These are phyloP conservation scores for western clawed frog (Xenopus tropicalis) DNA, from an alignment of 2,113 vertebrate genomes.

Conservation along the genomic window UCB_Xtro_10.0 CM004449.2:91086001-91086500, in stretches of 20 bases:
- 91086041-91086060: too few species aligned
- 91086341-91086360: slow-evolving; percentile 45
- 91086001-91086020: too few species aligned
- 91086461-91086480: slow-evolving; percentile 27
- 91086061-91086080: too few species aligned
- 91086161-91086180: too few species aligned
- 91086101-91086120: background rate
- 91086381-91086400: slow-evolving; percentile 37
- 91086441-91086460: slow-evolving; percentile 16
- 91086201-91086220: too few species aligned
- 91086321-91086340: slow-evolving; percentile 15
- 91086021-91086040: too few species aligned
- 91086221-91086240: too few species aligned
- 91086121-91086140: too few species aligned
- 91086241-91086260: slow-evolving; percentile 10
- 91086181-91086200: too few species aligned
- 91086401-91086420: slow-evolving; percentile 29
- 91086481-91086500: background rate
- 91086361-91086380: slow-evolving; percentile 39
- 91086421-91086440: slow-evolving; percentile 28
- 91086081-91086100: too few species aligned
- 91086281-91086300: slow-evolving; percentile 43
- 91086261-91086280: slow-evolving; percentile 12
- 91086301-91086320: slow-evolving; percentile 45
- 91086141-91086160: too few species aligned